Percentiles rank a stretch among this genome's conserved stretches.
phyloP scores from a whole-genome alignment of 2,888 invertebrate genomes.

The Chloroclystis v-ata region DNA sequence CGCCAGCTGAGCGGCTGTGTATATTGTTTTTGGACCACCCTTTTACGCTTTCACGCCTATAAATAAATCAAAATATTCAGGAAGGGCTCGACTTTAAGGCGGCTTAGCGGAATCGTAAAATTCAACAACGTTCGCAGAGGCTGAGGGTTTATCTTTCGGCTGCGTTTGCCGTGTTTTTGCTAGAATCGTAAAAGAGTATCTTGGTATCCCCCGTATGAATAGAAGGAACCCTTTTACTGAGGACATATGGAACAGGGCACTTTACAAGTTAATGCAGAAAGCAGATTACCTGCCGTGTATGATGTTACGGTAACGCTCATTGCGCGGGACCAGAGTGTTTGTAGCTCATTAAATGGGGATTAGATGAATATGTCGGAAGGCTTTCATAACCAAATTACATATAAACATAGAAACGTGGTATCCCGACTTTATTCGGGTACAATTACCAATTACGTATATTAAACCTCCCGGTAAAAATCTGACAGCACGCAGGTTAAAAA shows the following conservation, averaged over 20 bases:
- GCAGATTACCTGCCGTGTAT: constrained; percentile 56
- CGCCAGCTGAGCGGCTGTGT: constrained; percentile 57
- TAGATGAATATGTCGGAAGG: constrained; percentile 8
- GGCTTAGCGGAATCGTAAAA: constrained; percentile 78
- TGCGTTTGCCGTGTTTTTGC: constrained; percentile 68
- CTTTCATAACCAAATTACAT: background rate
- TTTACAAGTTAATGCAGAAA: constrained; percentile 64
- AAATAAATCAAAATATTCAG: constrained; percentile 79
- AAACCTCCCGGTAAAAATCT: too few relatives aligned
- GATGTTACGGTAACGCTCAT: constrained; percentile 26
- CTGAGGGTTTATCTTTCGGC: constrained; percentile 69
- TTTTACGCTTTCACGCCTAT: constrained; percentile 74
- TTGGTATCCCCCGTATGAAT: constrained; percentile 53
- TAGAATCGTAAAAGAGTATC: constrained; percentile 74
- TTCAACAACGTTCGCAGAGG: constrained; percentile 73
- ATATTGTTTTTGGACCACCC: constrained; percentile 74
- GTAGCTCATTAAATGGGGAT: constrained; percentile 19
- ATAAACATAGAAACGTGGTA: background rate
- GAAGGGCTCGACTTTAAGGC: constrained; percentile 76
- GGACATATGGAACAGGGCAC: constrained; percentile 62
- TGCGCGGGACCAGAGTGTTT: constrained; percentile 16
- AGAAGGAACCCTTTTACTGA: constrained; percentile 67
- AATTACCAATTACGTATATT: too few relatives aligned
- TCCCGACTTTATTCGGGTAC: too few relatives aligned
- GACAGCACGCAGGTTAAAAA: too few relatives aligned